A percentile compares a stretch with the other conserved stretches of the same genome.
phyloP scores from a whole-genome alignment of 1,140 invertebrate species.

The Neodiprion fabricii region DNA sequence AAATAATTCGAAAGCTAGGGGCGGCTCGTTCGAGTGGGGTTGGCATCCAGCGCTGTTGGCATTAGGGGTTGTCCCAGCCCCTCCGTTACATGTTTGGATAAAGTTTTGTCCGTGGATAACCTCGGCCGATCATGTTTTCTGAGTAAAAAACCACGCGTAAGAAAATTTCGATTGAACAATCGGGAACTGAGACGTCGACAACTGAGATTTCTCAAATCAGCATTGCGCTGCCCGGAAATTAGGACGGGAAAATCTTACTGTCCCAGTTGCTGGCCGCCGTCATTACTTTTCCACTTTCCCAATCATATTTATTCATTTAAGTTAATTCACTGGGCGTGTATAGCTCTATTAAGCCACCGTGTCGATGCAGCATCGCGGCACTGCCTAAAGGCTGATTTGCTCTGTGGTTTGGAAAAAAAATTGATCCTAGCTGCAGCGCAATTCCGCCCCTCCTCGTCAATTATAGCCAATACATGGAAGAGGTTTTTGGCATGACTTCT shows the following conservation, averaged over 20 bases:
- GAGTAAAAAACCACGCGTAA: constrained; percentile 19
- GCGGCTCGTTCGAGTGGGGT: constrained; percentile 45
- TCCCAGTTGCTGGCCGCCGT: constrained; percentile 14
- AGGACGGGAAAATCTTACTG: neutral
- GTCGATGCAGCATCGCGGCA: constrained; percentile 3
- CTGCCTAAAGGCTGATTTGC: constrained; percentile 46
- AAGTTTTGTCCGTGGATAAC: constrained; percentile 33
- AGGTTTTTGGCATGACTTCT: too few relatives aligned
- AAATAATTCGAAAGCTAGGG: constrained; percentile 59
- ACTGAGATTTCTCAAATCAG: too few relatives aligned
- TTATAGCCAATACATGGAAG: too few relatives aligned
- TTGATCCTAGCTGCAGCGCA: neutral
- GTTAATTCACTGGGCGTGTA: constrained; percentile 48
- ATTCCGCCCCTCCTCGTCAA: too few relatives aligned
- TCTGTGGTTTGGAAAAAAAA: constrained; percentile 47
- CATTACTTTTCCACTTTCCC: constrained; percentile 32
- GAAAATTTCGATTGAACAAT: neutral
- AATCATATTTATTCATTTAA: constrained; percentile 40
- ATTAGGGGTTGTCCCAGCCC: constrained; percentile 25
- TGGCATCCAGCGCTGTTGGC: constrained; percentile 36
- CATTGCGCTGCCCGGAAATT: constrained; percentile 11
- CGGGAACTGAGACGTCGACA: neutral
- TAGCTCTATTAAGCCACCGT: constrained; percentile 38
- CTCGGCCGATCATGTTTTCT: constrained; percentile 30
- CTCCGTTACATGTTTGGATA: constrained; percentile 24